Conservation (phyloP, 1,140 invertebrate genomes). For the Pararge aegeria region DNA sequence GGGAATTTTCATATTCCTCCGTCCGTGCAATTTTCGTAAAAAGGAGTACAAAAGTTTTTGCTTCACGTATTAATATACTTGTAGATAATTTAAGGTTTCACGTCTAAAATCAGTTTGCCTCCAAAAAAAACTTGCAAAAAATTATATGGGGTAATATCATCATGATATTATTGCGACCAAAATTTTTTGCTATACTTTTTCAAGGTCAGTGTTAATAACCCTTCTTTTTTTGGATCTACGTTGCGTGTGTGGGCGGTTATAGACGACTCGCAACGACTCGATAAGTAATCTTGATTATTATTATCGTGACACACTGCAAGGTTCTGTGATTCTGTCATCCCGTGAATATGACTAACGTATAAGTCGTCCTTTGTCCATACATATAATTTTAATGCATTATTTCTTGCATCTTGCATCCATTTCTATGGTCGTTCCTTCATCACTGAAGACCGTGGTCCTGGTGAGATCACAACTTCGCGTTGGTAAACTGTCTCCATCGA, state of each 20-base stretch:
- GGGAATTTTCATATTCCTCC: too few species aligned
- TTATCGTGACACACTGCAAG: background rate
- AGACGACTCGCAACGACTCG: background rate
- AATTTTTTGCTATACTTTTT: background rate
- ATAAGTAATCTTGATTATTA: background rate
- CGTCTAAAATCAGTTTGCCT: too few species aligned
- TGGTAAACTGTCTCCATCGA: too few species aligned
- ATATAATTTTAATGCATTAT: too few species aligned
- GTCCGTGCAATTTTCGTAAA: too few species aligned
- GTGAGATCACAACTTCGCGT: too few species aligned
- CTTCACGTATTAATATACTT: too few species aligned
- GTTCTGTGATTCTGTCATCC: background rate
- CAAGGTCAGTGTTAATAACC: constrained; percentile 3
- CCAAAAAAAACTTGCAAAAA: background rate
- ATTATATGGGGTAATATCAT: background rate
- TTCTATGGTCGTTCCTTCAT: too few species aligned
- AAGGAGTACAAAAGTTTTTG: too few species aligned
- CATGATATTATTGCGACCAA: background rate
- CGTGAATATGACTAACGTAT: background rate
- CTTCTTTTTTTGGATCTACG: background rate
- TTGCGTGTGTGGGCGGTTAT: background rate
- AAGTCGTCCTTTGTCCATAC: background rate
- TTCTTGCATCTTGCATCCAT: too few species aligned
- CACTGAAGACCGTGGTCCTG: too few species aligned
- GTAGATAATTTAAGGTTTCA: too few species aligned